Evolutionary conservation across 2,888 invertebrate genomes (phyloP).

Genomic region (Tachystola acroxantha): DNA sequence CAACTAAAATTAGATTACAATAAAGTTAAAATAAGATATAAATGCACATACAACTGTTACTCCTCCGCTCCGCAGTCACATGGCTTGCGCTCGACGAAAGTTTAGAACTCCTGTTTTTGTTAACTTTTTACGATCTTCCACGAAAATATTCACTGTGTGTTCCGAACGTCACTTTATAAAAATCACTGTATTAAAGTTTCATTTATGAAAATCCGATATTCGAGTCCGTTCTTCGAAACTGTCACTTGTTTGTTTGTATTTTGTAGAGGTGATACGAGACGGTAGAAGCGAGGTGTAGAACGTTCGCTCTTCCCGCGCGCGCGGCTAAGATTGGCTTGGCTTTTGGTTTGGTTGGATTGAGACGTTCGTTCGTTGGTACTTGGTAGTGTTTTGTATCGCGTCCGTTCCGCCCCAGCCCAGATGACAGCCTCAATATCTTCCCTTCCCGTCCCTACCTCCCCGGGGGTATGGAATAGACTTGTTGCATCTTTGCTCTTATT

Average conservation of each 20-base stretch:
- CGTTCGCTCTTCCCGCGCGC: conserved; percentile 46
- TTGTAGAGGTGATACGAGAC: conserved; percentile 18
- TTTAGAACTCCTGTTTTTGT: conserved; percentile 58
- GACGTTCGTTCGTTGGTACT: conserved; percentile 21
- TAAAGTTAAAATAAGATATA: conserved; percentile 51
- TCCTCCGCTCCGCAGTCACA: conserved; percentile 59
- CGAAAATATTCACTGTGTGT: conserved; percentile 42
- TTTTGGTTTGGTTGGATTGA: conserved; percentile 45
- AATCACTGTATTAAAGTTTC: conserved; percentile 35
- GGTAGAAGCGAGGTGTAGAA: conserved; percentile 14
- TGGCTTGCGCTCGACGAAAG: conserved; percentile 63
- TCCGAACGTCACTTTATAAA: conserved; percentile 34
- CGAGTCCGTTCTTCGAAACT: neutral
- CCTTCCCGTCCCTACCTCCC: conserved; percentile 18
- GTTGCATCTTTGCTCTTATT: conserved; percentile 48
- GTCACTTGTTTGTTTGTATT: conserved; percentile 22
- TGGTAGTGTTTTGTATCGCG: conserved; percentile 27
- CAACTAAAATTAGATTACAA: conserved; percentile 46
- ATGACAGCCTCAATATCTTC: conserved; percentile 55
- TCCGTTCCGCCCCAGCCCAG: conserved; percentile 42
- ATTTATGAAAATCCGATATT: conserved; percentile 13
- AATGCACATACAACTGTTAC: conserved; percentile 61
- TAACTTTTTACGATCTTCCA: conserved; percentile 47
- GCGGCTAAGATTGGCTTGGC: too few species aligned
- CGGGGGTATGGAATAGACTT: conserved; percentile 52